Percentiles rank a stretch among this genome's conserved stretches.
Evolutionary conservation across 1,140 invertebrate species (phyloP).

Genomic region (Laodelphax striatellus): DNA sequence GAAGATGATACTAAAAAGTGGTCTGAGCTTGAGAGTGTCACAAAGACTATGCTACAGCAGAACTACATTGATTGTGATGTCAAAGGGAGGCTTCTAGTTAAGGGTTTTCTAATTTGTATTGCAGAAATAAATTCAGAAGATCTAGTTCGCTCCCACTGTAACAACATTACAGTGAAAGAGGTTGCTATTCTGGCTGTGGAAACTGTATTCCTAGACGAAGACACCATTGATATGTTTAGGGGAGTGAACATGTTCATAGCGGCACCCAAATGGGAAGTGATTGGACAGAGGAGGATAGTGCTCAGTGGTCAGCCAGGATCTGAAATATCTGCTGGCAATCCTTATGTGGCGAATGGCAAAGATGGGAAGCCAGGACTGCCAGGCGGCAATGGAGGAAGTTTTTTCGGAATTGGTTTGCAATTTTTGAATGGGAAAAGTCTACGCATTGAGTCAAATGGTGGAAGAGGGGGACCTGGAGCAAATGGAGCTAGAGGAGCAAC

Average conservation of each 20-base stretch:
- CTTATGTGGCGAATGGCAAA: not conserved
- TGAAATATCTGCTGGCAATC: not conserved
- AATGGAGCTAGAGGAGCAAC: not conserved
- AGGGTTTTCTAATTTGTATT: not conserved
- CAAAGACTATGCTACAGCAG: too few relatives aligned
- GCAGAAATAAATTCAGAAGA: not conserved
- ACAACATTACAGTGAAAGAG: not conserved
- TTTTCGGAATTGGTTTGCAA: not conserved
- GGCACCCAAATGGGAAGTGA: not conserved
- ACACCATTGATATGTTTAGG: not conserved
- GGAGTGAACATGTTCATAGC: not conserved
- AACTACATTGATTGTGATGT: not conserved
- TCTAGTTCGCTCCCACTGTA: not conserved
- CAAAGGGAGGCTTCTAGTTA: not conserved
- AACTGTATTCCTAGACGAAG: not conserved
- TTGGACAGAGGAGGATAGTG: not conserved
- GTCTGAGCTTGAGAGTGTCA: too few relatives aligned
- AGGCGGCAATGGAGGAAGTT: not conserved
- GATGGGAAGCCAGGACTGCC: not conserved
- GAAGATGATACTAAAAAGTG: too few relatives aligned
- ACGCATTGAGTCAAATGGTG: not conserved
- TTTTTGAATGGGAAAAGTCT: not conserved
- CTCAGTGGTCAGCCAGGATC: not conserved
- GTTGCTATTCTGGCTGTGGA: not conserved
- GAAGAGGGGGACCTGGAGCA: not conserved